phyloP scores from a whole-genome alignment of 1,140 invertebrate species.

The Vollenhovia emeryi region DNA sequence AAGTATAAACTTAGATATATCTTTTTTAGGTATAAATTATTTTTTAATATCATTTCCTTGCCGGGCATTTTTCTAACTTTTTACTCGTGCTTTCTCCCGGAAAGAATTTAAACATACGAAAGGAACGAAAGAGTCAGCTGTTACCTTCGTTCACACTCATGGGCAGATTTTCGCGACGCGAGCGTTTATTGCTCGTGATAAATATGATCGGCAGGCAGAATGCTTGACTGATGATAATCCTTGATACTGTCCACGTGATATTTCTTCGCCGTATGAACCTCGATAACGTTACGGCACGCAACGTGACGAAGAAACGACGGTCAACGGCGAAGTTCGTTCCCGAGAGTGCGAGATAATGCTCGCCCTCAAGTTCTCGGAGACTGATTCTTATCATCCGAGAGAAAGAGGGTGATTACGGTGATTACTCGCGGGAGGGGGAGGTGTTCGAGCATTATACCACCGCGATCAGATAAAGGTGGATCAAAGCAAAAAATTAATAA shows the following conservation, averaged over 20 bases:
- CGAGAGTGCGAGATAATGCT: constrained; percentile 14
- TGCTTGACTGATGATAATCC: neutral
- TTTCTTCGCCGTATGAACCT: neutral
- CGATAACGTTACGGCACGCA: constrained; percentile 16
- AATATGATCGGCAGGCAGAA: neutral
- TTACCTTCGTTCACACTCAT: neutral
- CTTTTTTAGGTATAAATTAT: neutral
- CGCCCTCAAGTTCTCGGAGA: constrained; percentile 23
- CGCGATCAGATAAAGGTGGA: constrained; percentile 48
- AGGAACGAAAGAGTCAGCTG: neutral
- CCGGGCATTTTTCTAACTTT: neutral
- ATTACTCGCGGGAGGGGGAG: neutral
- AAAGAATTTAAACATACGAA: neutral
- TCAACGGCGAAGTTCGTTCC: constrained; percentile 46
- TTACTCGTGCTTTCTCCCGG: neutral
- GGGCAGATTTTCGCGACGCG: neutral
- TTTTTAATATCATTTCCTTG: neutral
- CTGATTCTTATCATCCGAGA: constrained; percentile 26
- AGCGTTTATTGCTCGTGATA: neutral
- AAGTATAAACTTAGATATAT: neutral
- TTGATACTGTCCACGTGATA: neutral
- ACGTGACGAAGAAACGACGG: constrained; percentile 15
- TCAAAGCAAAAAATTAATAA: constrained; percentile 43
- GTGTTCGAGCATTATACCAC: neutral
- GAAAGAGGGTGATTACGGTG: constrained; percentile 19